Base-by-base conservation (phyloP, 2,797 vertebrate species). In the Myripristis murdjan region DNA sequence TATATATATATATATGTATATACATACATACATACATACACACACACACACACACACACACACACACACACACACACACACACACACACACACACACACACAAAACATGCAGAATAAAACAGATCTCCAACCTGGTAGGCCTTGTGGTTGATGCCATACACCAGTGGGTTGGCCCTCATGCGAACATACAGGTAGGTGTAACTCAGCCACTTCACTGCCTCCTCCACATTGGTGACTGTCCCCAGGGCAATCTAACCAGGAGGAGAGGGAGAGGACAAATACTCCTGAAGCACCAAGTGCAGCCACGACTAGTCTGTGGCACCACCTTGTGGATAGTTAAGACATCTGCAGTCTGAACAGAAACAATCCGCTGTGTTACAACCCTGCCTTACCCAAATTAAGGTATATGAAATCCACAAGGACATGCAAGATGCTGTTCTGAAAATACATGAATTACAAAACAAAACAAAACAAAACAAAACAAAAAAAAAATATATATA, bases 181-280 rank as follows among this genome's bases (percentile, higher is more conserved):
- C 98, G 96, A 62, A 99, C 97, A 78, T 97, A 99, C 61, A 99
- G 96, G 63, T 99, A 99, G 47, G 98, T 98, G 85, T 99, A 99
- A 92, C 97, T 99, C 88, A 99, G 94, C 98, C 98, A 99, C 93
- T 97, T 98, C 87, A 99, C 97, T 31, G 97, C 98, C 93, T 99
- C 98, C 83, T 99, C 97, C 86, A 99, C 95, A 16, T 98, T 99
- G 82, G 98, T 99, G 67, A 99, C 97, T 0, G 98, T 98, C 76
- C 98, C 98, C 64, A 99, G 93, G 65, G 97, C 96, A 66, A 99
- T 84, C 98, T 99, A 58, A 93, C 83, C 82, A n/a, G n/a, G 22
- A 57, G 53, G 68, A 4, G 10, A 58, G 16, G 56, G 2, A 43
- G 47, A 6, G 5, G 7, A 7, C n/a, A n/a, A n/a, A n/a, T n/a